Conservation (phyloP, 2,797 vertebrate species). For the Pangasius djambal region DNA sequence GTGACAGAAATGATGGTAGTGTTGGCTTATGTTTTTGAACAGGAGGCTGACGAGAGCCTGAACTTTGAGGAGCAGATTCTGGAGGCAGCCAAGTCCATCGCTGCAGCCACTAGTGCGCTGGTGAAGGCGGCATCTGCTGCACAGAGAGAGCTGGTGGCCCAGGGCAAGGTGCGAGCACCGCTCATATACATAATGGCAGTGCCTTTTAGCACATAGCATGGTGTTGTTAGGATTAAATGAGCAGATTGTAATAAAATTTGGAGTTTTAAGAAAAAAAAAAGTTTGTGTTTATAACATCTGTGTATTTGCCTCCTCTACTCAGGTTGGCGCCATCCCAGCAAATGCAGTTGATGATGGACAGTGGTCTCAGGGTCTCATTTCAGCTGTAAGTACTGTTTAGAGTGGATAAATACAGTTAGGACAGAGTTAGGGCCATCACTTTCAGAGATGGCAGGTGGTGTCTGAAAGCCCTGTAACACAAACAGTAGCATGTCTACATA, state of each 20-base stretch:
- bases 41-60: slow-evolving; percentile 95
- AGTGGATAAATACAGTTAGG: neutral
- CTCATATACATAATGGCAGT: neutral
- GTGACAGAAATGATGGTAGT: neutral
- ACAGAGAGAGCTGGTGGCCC: slow-evolving; percentile 92
- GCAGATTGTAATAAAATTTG: neutral
- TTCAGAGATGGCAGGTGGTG: neutral
- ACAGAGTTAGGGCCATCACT: neutral
- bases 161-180: slow-evolving; percentile 83
- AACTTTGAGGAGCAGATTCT: slow-evolving; percentile 97
- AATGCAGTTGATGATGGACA: slow-evolving; percentile 95
- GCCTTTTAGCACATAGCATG: neutral
- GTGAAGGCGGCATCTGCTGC: slow-evolving; percentile 94
- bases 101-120: slow-evolving; percentile 91
- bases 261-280: neutral
- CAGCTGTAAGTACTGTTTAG: slow-evolving; percentile 83
- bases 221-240: neutral
- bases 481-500: neutral
- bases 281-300: neutral
- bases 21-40: slow-evolving; percentile 41
- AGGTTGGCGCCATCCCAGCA: slow-evolving; percentile 93
- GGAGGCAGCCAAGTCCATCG: slow-evolving; percentile 95
- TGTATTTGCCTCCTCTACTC: slow-evolving; percentile 27
- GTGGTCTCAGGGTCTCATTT: slow-evolving; percentile 98
- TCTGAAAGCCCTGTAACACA: slow-evolving; percentile 11